Percentiles rank a stretch among this genome's conserved stretches.
Evolutionary conservation across 1,140 invertebrate genomes (phyloP).

Genomic region (Andrena cerasifolii): DNA sequence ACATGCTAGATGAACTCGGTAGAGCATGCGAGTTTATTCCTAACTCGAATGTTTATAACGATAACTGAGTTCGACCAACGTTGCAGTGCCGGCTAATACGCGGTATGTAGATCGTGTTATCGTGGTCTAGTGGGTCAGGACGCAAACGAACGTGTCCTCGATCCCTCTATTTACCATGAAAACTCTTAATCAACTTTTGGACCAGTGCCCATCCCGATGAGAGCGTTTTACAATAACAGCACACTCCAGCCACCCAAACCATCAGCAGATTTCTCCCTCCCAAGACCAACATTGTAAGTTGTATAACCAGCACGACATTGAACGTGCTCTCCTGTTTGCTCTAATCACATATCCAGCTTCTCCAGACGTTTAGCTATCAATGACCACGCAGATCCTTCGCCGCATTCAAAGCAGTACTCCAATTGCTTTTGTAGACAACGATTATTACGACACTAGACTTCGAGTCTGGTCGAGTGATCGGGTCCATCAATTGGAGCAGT

Average conservation of each 20-base stretch:
- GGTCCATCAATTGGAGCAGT: too few relatives aligned
- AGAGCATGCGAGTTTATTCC: not conserved
- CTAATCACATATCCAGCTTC: too few relatives aligned
- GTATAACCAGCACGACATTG: too few relatives aligned
- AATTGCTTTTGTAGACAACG: too few relatives aligned
- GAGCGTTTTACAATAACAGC: constrained; percentile 28
- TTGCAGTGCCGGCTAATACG: not conserved
- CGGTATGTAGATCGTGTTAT: constrained; percentile 58
- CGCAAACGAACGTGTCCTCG: constrained; percentile 46
- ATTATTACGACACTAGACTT: too few relatives aligned
- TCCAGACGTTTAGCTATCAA: too few relatives aligned
- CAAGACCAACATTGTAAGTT: constrained; percentile 2
- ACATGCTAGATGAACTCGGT: not conserved
- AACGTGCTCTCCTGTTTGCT: not conserved
- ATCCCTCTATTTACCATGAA: constrained; percentile 43
- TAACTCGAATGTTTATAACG: not conserved
- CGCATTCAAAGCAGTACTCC: too few relatives aligned
- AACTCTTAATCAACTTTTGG: constrained; percentile 50
- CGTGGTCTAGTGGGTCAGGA: constrained; percentile 41
- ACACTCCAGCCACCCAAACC: constrained; percentile 27
- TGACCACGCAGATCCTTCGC: too few relatives aligned
- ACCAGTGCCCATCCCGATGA: constrained; percentile 37
- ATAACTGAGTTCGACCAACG: constrained; percentile 1
- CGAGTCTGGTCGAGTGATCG: too few relatives aligned
- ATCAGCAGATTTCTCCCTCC: constrained; percentile 11